Conservation (phyloP, 2,888 invertebrate genomes). For the Adelphocoris suturalis region DNA sequence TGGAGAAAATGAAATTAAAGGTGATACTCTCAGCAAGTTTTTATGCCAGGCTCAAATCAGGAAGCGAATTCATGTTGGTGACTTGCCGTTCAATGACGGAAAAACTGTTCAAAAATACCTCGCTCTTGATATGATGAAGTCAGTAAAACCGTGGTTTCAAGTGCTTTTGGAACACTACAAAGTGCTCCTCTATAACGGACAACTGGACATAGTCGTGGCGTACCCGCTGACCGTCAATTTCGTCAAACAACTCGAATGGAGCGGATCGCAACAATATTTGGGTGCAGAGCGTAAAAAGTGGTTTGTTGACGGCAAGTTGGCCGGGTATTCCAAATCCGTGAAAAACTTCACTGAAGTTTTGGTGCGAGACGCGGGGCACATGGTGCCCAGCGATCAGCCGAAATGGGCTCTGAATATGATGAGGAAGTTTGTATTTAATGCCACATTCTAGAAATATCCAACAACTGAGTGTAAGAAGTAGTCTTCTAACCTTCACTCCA, state of each 20-base stretch:
- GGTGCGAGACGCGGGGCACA: slow-evolving; percentile 89
- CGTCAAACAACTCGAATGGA: slow-evolving; percentile 86
- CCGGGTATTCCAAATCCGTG: slow-evolving; percentile 88
- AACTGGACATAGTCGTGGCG: slow-evolving; percentile 94
- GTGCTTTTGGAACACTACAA: slow-evolving; percentile 84
- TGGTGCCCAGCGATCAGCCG: slow-evolving; percentile 90
- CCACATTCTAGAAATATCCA: slow-evolving; percentile 3
- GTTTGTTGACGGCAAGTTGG: slow-evolving; percentile 83
- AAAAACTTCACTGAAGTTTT: slow-evolving; percentile 84
- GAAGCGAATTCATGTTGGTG: slow-evolving; percentile 75
- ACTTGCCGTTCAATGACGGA: slow-evolving; percentile 61
- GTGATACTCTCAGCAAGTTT: not conserved
- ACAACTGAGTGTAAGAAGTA: no score
- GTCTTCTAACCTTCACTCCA: no score
- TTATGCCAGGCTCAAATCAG: slow-evolving; percentile 62
- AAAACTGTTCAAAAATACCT: slow-evolving; percentile 84
- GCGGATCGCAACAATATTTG: slow-evolving; percentile 84
- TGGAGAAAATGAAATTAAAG: slow-evolving; percentile 16
- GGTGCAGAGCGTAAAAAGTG: slow-evolving; percentile 84
- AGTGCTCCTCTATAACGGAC: slow-evolving; percentile 92
- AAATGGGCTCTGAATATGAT: slow-evolving; percentile 88
- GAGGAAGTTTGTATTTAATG: slow-evolving; percentile 80
- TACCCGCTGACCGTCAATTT: slow-evolving; percentile 92
- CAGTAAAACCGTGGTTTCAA: slow-evolving; percentile 86
- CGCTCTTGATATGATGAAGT: slow-evolving; percentile 88